A percentile compares a stretch with the other conserved stretches of the same genome.
phyloP scores from a whole-genome alignment of 2,888 invertebrate genomes.

The Noctua comes region DNA sequence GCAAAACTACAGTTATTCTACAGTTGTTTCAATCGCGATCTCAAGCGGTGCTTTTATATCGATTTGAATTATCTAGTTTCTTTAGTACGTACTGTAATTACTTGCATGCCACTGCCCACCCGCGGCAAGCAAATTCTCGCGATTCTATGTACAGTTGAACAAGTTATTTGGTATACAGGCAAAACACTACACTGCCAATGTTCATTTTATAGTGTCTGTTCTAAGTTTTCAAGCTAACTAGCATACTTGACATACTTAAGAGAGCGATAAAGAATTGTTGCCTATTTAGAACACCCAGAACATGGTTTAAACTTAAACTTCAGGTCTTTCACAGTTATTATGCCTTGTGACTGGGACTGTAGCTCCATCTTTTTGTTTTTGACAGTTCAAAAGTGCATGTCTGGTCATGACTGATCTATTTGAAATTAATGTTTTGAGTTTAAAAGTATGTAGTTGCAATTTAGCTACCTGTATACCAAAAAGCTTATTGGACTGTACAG shows the following conservation, averaged over 20 bases:
- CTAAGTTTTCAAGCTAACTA: not conserved
- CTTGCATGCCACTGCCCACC: constrained; percentile 72
- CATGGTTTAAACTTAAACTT: not conserved
- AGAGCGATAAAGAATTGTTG: not conserved
- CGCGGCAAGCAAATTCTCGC: constrained; percentile 71
- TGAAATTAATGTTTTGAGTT: not conserved
- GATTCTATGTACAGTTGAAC: constrained; percentile 40
- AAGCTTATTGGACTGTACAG: constrained; percentile 10
- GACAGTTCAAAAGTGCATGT: not conserved
- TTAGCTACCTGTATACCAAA: not conserved
- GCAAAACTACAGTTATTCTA: constrained; percentile 21
- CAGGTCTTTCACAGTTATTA: not conserved
- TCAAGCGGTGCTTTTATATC: constrained; percentile 57
- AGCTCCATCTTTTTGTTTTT: not conserved
- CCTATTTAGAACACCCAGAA: not conserved
- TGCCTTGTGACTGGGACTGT: not conserved
- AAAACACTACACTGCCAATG: not conserved
- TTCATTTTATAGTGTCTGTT: not conserved
- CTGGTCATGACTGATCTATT: not conserved
- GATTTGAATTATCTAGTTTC: constrained; percentile 63
- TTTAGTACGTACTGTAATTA: constrained; percentile 71
- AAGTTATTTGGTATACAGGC: not conserved
- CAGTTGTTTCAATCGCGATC: constrained; percentile 32
- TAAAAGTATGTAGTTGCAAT: not conserved
- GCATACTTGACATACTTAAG: not conserved